These are phyloP conservation scores for Microctenopoma lineatum DNA, from an alignment of 2,797 vertebrate genomes.

Conservation along the genomic window DNA sequence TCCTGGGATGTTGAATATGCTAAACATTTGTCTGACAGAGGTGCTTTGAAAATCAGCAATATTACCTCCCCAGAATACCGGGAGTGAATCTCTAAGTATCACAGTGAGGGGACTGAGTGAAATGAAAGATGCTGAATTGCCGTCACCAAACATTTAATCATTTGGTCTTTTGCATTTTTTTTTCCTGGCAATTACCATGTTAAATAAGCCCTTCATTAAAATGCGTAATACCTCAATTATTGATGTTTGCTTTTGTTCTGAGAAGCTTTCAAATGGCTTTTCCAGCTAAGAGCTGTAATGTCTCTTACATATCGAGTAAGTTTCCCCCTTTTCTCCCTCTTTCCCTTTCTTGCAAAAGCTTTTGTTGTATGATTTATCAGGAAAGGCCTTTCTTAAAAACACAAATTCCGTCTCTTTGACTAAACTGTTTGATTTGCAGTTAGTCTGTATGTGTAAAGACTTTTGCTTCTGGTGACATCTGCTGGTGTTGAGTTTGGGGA, in stretches of 20 bases:
- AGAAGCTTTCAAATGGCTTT: slow-evolving; percentile 60
- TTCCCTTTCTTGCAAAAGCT: not conserved
- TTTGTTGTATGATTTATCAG: slow-evolving; percentile 1
- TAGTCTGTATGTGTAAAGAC: not conserved
- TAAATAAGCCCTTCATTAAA: slow-evolving; percentile 71
- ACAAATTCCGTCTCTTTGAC: not conserved
- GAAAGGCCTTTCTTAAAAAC: not conserved
- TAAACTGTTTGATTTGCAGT: not conserved
- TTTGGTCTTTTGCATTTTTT: slow-evolving; percentile 51
- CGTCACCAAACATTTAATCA: slow-evolving; percentile 50
- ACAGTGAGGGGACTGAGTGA: slow-evolving; percentile 12
- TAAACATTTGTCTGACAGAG: slow-evolving; percentile 67
- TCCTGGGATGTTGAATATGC: slow-evolving; percentile 75
- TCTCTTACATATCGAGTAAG: not conserved
- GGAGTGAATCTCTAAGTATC: slow-evolving; percentile 33
- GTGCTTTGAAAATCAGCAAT: slow-evolving; percentile 57
- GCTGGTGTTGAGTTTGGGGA: slow-evolving; percentile 30
- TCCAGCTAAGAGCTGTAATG: slow-evolving; percentile 53
- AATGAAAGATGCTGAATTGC: slow-evolving; percentile 45
- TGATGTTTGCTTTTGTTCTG: slow-evolving; percentile 64
- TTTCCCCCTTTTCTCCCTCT: not conserved
- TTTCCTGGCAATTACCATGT: slow-evolving; percentile 62
- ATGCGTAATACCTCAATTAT: slow-evolving; percentile 62
- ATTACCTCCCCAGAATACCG: slow-evolving; percentile 49
- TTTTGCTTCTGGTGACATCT: slow-evolving; percentile 45